Percentiles rank a stretch among this genome's conserved stretches.
Evolutionary conservation across 2,113 vertebrate genomes (phyloP).

Genomic region (Chascanopsetta lugubris): DNA sequence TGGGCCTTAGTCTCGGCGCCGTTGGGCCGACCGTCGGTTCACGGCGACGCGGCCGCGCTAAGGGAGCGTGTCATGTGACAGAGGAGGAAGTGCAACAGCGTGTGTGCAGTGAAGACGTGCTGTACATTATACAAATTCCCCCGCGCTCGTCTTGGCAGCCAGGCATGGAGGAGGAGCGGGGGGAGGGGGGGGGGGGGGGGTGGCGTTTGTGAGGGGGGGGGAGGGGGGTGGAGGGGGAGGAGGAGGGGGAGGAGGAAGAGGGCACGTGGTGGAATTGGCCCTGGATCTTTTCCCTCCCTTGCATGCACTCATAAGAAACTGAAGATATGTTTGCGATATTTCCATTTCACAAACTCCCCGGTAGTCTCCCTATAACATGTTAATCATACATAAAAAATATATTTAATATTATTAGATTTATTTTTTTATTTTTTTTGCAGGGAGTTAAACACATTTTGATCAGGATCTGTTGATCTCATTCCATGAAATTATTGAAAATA

Average conservation of each 20-base stretch:
- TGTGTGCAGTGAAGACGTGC: conserved; percentile 77
- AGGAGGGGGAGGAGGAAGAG: conserved; percentile 57
- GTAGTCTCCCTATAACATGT: neutral
- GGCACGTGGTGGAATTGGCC: conserved; percentile 43
- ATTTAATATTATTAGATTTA: no score
- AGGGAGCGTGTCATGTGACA: conserved; percentile 74
- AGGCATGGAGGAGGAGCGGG: conserved; percentile 58
- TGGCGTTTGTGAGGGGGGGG: conserved; percentile 60
- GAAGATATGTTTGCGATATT: neutral
- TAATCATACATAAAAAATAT: no score
- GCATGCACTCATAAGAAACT: conserved; percentile 8
- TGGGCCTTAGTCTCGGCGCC: conserved; percentile 46
- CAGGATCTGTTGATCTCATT: no score
- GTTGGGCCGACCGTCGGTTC: conserved; percentile 63
- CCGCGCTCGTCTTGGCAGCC: conserved; percentile 68
- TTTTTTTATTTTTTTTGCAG: no score
- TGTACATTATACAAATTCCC: conserved; percentile 78
- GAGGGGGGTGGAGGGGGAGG: conserved; percentile 58
- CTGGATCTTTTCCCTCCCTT: conserved; percentile 13
- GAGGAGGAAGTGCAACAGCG: conserved; percentile 73
- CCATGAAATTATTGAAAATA: no score
- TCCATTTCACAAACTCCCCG: neutral
- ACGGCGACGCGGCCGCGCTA: conserved; percentile 63
- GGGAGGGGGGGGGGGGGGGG: no score
- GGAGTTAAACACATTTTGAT: no score